phyloP scores from a whole-genome alignment of 2,797 vertebrate genomes.

The Pterois miles region DNA sequence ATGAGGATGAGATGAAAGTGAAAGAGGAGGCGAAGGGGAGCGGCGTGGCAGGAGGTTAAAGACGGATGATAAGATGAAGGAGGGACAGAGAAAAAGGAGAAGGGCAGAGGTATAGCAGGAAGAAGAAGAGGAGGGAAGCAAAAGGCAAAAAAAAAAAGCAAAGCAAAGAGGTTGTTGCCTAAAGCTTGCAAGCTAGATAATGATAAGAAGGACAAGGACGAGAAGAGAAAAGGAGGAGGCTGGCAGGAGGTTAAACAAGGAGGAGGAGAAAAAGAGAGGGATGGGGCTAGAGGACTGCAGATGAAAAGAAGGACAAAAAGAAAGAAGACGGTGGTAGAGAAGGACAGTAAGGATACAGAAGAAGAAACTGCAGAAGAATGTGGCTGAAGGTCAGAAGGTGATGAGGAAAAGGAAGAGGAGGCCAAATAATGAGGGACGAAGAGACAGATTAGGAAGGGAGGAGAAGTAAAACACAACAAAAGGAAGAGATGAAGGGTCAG shows the following conservation, averaged over 20 bases:
- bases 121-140: background rate
- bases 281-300: background rate
- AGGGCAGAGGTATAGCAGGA: conserved; percentile 2
- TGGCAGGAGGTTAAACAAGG: background rate
- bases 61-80: conserved; percentile 16
- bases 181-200: conserved; percentile 10
- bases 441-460: background rate
- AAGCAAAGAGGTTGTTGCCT: background rate
- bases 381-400: background rate
- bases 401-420: background rate
- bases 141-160: too few relatives aligned
- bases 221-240: background rate
- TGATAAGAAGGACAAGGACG: background rate
- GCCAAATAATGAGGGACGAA: background rate
- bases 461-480: background rate
- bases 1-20: conserved; percentile 1
- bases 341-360: background rate
- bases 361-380: background rate
- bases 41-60: conserved; percentile 15
- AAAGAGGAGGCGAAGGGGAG: background rate
- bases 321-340: background rate
- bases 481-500: background rate
- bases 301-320: background rate
- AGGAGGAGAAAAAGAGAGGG: background rate
- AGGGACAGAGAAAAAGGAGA: background rate